Conservation (phyloP, 2,113 vertebrate species). For the Crotalus helleri region DNA sequence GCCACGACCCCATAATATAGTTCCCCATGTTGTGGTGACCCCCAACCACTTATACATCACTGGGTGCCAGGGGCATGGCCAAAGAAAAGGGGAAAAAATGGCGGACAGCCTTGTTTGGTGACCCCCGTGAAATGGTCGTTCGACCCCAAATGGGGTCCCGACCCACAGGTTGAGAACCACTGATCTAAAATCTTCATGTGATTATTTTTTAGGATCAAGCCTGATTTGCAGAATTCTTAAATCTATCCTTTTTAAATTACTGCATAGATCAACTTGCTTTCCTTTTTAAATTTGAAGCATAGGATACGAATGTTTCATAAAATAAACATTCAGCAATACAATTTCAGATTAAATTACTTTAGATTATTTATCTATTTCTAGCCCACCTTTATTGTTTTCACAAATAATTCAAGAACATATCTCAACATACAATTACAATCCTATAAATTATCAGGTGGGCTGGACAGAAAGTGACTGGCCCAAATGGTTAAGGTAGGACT, state of each 20-base stretch:
- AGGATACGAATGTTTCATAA: neutral
- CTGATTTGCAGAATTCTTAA: neutral
- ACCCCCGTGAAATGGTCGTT: no score
- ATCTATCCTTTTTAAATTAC: neutral
- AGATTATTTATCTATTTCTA: neutral
- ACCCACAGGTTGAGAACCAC: no score
- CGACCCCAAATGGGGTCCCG: no score
- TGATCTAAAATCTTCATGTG: neutral
- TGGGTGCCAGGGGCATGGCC: no score
- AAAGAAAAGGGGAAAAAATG: no score
- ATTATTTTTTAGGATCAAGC: neutral
- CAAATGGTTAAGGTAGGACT: neutral
- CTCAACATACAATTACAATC: neutral
- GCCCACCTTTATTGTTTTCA: neutral
- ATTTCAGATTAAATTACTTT: neutral
- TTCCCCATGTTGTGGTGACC: no score
- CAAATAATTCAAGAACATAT: neutral
- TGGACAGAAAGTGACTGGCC: neutral
- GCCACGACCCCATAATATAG: no score
- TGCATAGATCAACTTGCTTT: neutral
- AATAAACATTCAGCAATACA: neutral
- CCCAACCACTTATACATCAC: no score
- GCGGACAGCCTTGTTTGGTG: no score
- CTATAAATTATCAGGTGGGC: neutral
- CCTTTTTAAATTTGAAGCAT: neutral